Evolutionary conservation across 1,140 invertebrate species (phyloP).

Genomic region (Aphelinus certus): DNA sequence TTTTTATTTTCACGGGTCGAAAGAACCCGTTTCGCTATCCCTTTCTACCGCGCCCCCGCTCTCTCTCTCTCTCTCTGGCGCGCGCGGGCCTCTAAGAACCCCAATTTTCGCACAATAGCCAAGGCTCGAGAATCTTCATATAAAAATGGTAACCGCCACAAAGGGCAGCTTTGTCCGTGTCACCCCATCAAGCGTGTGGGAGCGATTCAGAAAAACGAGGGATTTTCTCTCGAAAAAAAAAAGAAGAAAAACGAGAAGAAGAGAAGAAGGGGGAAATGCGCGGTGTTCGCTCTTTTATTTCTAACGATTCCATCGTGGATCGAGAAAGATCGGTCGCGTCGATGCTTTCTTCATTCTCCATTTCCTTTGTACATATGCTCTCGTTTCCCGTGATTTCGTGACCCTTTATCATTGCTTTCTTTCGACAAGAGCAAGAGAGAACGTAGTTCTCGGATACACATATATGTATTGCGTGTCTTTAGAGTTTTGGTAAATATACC

Average conservation of each 20-base stretch:
- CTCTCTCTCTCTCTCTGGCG: not conserved
- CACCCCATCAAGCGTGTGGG: constrained; percentile 52
- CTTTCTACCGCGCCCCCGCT: constrained; percentile 52
- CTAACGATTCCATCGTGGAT: constrained; percentile 49
- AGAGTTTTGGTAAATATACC: no score
- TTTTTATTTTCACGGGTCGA: constrained; percentile 55
- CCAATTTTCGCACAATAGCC: constrained; percentile 61
- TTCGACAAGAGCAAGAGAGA: not conserved
- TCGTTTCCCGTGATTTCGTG: not conserved
- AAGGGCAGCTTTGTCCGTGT: constrained; percentile 54
- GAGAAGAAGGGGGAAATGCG: constrained; percentile 1
- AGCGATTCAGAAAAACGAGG: constrained; percentile 49
- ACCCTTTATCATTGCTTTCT: constrained; percentile 17
- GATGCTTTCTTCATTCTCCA: not conserved
- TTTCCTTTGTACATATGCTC: not conserved
- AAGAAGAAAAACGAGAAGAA: not conserved
- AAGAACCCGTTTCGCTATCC: constrained; percentile 56
- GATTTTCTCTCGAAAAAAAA: constrained; percentile 50
- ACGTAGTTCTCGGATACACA: not conserved
- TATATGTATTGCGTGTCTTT: not conserved
- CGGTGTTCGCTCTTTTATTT: constrained; percentile 26
- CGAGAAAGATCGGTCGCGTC: constrained; percentile 39
- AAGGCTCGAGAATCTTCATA: constrained; percentile 54
- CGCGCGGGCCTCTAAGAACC: constrained; percentile 45
- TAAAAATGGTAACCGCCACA: constrained; percentile 57